Conservation (phyloP, 1,140 invertebrate genomes). For the Drosophila kanapiae region DNA sequence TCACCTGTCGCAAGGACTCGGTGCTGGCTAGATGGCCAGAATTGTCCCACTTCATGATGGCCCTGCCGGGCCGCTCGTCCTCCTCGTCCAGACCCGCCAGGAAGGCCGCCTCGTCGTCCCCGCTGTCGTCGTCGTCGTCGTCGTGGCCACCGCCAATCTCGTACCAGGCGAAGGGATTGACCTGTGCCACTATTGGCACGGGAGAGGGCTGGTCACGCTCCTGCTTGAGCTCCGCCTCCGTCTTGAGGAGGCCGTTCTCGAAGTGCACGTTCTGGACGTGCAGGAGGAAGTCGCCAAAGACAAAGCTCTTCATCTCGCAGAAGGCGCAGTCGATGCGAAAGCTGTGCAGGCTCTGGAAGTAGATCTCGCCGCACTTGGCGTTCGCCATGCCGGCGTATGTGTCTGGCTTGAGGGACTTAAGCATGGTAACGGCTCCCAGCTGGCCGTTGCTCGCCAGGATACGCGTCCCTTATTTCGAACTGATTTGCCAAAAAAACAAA, state of each 20-base stretch:
- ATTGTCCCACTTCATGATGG: constrained; percentile 64
- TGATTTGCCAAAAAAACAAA: constrained; percentile 4
- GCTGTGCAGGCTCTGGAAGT: constrained; percentile 67
- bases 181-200: constrained; percentile 27
- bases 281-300: constrained; percentile 71
- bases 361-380: constrained; percentile 80
- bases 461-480: constrained; percentile 25
- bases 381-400: constrained; percentile 69
- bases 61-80: constrained; percentile 14
- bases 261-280: constrained; percentile 74
- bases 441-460: constrained; percentile 40
- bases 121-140: constrained; percentile 32
- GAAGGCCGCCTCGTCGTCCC: constrained; percentile 7
- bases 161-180: constrained; percentile 65
- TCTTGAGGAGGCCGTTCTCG: constrained; percentile 65
- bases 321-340: constrained; percentile 74
- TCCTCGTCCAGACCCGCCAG: constrained; percentile 5
- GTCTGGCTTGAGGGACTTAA: constrained; percentile 65
- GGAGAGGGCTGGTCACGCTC: constrained; percentile 18
- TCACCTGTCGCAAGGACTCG: constrained; percentile 37
- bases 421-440: constrained; percentile 49
- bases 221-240: constrained; percentile 55
- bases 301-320: constrained; percentile 76
- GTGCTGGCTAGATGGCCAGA: background rate
- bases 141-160: constrained; percentile 40